Percentiles rank a stretch among this genome's conserved stretches.
phyloP scores from a whole-genome alignment of 2,113 vertebrate species.

The Callorhinus ursinus region DNA sequence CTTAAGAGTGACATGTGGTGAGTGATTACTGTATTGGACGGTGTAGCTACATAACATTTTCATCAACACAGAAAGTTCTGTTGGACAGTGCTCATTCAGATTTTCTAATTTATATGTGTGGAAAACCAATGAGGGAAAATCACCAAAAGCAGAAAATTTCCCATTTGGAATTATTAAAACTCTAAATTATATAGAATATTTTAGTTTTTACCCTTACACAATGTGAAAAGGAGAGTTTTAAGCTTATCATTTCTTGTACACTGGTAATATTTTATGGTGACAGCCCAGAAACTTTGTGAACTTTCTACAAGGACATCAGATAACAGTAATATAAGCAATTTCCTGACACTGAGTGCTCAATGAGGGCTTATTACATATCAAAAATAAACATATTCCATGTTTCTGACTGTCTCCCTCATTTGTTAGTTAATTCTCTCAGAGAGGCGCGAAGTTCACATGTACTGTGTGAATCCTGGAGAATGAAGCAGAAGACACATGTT shows the following conservation, averaged over 20 bases:
- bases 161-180: background rate
- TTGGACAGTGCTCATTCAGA: background rate
- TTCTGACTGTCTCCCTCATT: background rate
- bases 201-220: background rate
- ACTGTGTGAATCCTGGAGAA: background rate
- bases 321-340: background rate
- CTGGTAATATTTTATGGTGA: background rate
- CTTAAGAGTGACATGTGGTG: background rate
- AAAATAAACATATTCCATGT: background rate
- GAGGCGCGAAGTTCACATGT: background rate
- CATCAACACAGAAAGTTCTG: background rate
- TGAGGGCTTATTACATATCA: background rate
- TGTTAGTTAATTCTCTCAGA: background rate
- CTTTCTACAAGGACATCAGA: background rate
- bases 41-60: background rate
- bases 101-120: background rate
- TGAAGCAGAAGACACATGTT: background rate
- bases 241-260: background rate
- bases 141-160: background rate
- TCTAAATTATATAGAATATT: background rate
- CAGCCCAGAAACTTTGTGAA: background rate
- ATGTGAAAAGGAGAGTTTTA: constrained; percentile 20
- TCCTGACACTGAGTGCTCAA: background rate
- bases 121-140: background rate
- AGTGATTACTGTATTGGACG: background rate